phyloP scores from a whole-genome alignment of 1,140 invertebrate genomes.

The Trichogramma pretiosum region DNA sequence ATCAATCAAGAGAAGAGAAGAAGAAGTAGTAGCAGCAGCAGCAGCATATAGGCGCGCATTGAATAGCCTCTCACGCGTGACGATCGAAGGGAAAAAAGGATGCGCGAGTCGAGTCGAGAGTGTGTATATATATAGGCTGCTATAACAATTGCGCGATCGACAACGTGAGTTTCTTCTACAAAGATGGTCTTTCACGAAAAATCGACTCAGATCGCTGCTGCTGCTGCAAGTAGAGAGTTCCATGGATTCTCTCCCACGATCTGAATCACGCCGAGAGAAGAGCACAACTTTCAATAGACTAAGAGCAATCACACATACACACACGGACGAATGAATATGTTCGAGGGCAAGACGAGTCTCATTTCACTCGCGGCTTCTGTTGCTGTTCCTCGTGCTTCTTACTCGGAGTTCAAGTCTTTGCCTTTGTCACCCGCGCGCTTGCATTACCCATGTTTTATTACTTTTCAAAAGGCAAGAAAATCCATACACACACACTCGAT shows the following conservation, averaged over 20 bases:
- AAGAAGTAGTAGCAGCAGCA: no score
- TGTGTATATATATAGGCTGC: no score
- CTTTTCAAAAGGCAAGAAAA: no score
- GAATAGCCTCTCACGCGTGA: background rate
- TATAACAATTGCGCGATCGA: no score
- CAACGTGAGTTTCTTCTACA: no score
- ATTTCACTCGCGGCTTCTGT: background rate
- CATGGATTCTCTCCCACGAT: constrained; percentile 31
- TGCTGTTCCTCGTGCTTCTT: background rate
- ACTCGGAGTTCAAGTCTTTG: background rate
- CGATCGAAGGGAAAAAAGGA: no score
- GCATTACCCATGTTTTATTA: no score
- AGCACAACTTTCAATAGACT: constrained; percentile 37
- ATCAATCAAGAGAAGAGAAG: background rate
- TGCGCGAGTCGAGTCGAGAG: no score
- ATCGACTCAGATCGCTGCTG: no score
- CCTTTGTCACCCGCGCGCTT: constrained; percentile 16
- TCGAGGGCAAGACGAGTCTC: constrained; percentile 4
- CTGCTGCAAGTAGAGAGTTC: constrained; percentile 1
- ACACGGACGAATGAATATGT: constrained; percentile 2
- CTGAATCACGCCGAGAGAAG: constrained; percentile 28
- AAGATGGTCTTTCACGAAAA: no score
- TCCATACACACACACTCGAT: background rate
- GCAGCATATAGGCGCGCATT: no score
- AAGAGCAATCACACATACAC: constrained; percentile 31